phyloP scores from a whole-genome alignment of 2,888 invertebrate species.

The Caenorhabditis drosophilae region DNA sequence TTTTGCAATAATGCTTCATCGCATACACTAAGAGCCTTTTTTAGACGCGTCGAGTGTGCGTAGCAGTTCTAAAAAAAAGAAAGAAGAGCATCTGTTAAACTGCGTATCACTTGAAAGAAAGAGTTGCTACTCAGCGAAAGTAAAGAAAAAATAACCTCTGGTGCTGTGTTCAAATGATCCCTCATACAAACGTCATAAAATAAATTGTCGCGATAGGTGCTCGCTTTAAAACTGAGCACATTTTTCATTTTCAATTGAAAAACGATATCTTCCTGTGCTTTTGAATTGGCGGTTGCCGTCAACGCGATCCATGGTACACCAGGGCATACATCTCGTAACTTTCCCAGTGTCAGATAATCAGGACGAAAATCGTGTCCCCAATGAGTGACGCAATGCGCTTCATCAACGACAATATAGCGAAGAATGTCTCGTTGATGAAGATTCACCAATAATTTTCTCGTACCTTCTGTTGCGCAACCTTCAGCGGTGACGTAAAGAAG shows the following conservation, averaged over 20 bases:
- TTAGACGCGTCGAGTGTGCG: too few species aligned
- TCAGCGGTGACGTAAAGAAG: slow-evolving; percentile 96
- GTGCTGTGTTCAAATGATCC: slow-evolving; percentile 76
- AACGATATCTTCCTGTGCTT: slow-evolving; percentile 83
- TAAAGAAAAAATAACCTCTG: too few species aligned
- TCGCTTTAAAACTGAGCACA: slow-evolving; percentile 74
- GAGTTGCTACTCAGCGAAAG: too few species aligned
- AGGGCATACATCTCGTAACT: slow-evolving; percentile 75
- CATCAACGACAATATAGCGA: slow-evolving; percentile 91
- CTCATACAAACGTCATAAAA: slow-evolving; percentile 91
- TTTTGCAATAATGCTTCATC: too few species aligned
- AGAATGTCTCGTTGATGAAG: slow-evolving; percentile 76
- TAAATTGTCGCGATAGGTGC: slow-evolving; percentile 89
- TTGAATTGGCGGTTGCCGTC: slow-evolving; percentile 88
- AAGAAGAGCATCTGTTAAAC: too few species aligned
- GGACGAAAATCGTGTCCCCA: slow-evolving; percentile 99
- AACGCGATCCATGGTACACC: slow-evolving; percentile 76
- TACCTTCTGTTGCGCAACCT: slow-evolving; percentile 81
- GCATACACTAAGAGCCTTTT: too few species aligned
- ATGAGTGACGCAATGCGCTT: slow-evolving; percentile 95
- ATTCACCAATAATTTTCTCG: slow-evolving; percentile 41
- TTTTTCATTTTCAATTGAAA: slow-evolving; percentile 77
- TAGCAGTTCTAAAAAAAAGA: too few species aligned
- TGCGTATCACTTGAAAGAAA: too few species aligned
- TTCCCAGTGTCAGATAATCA: slow-evolving; percentile 87